A percentile compares a stretch with the other conserved stretches of the same genome.
Evolutionary conservation across 2,888 invertebrate species (phyloP).

Genomic region (Sisyra terminalis): DNA sequence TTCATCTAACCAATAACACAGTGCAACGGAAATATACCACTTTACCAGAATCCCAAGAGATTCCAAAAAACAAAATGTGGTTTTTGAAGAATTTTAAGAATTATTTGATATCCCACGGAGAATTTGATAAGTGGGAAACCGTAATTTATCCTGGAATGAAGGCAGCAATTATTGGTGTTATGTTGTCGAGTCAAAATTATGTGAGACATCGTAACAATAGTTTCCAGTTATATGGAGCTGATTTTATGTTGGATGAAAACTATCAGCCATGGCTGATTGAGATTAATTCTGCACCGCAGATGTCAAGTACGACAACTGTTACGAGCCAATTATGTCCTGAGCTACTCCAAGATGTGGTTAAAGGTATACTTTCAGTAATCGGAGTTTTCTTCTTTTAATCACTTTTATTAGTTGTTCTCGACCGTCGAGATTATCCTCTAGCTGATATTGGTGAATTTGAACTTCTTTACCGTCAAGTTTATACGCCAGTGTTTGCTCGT

Average conservation of each 20-base stretch:
- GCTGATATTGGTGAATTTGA: conserved; percentile 72
- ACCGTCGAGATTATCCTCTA: conserved; percentile 49
- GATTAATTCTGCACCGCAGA: conserved; percentile 86
- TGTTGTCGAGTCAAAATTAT: conserved; percentile 72
- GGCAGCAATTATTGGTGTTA: conserved; percentile 31
- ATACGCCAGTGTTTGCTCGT: too few relatives aligned
- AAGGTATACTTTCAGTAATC: conserved; percentile 41
- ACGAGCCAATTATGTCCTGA: conserved; percentile 74
- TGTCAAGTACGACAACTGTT: conserved; percentile 80
- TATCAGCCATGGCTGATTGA: conserved; percentile 86
- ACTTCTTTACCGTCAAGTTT: conserved; percentile 36
- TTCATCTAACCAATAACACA: conserved; percentile 87
- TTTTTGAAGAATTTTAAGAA: conserved; percentile 65
- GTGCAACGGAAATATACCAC: conserved; percentile 79
- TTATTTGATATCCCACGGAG: conserved; percentile 47
- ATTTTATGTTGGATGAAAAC: conserved; percentile 83
- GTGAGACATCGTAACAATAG: conserved; percentile 71
- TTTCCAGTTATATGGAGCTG: conserved; percentile 88
- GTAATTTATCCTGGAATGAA: conserved; percentile 69
- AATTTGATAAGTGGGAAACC: conserved; percentile 64
- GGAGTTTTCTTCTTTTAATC: too few relatives aligned
- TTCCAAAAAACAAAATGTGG: conserved; percentile 94
- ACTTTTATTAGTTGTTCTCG: conserved; percentile 52
- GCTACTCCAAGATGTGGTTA: conserved; percentile 78
- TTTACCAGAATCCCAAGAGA: conserved; percentile 45